Conservation (phyloP, 2,797 vertebrate genomes). For the Sebastes vulpes region DNA sequence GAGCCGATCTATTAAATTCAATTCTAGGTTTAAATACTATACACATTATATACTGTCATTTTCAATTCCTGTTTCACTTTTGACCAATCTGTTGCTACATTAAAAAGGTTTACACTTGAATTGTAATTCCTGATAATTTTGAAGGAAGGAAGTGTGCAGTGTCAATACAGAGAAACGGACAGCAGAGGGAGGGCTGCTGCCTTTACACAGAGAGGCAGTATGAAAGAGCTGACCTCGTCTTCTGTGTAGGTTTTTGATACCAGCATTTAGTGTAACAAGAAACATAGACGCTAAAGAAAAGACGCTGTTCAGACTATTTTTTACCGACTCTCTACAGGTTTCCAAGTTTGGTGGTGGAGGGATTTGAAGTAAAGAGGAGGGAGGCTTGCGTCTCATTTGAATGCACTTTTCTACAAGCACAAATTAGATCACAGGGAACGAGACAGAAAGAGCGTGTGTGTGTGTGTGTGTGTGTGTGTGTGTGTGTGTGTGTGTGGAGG, state of each 20-base stretch:
- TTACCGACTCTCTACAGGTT: constrained; percentile 39
- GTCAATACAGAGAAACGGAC: constrained; percentile 33
- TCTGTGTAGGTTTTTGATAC: constrained; percentile 55
- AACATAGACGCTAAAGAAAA: not conserved
- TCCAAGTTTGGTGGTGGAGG: constrained; percentile 34
- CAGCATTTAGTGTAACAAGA: constrained; percentile 52
- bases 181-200: constrained; percentile 49
- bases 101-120: no score
- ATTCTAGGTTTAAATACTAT: no score
- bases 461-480: not conserved
- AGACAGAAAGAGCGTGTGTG: not conserved
- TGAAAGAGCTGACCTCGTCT: constrained; percentile 57
- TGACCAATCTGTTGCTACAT: no score
- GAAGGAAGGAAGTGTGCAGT: constrained; percentile 32
- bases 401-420: constrained; percentile 34
- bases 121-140: no score
- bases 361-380: constrained; percentile 1
- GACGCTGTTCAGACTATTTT: constrained; percentile 8
- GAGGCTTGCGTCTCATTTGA: constrained; percentile 63
- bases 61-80: no score
- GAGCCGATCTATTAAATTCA: no score
- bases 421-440: constrained; percentile 38
- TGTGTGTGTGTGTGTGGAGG: not conserved
- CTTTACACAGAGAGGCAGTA: constrained; percentile 25
- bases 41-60: no score